A percentile compares a stretch with the other conserved stretches of the same genome.
Conservation (phyloP, 2,797 vertebrate genomes). For the Tenualosa thibaudeaui region DNA sequence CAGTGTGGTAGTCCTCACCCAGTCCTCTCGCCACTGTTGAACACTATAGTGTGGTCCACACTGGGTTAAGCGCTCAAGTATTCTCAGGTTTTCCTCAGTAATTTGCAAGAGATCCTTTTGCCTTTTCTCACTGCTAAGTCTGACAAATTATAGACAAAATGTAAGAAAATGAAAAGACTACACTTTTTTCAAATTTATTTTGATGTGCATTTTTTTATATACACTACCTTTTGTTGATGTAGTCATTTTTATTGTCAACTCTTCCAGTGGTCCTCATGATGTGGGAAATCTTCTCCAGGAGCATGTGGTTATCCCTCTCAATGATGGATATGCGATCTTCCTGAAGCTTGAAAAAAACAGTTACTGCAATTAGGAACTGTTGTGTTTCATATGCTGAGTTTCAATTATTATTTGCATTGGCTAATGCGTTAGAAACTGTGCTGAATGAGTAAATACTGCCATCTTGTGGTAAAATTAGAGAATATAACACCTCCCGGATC, state of each 20-base stretch:
- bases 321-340: slow-evolving; percentile 65
- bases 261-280: slow-evolving; percentile 70
- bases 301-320: slow-evolving; percentile 72
- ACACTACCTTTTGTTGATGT: slow-evolving; percentile 69
- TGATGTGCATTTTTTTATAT: background rate
- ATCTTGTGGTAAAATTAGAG: background rate
- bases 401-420: no score
- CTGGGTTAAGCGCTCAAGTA: slow-evolving; percentile 66
- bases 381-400: background rate
- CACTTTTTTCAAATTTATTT: background rate
- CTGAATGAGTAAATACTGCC: background rate
- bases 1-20: slow-evolving; percentile 65
- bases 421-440: no score
- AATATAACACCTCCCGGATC: background rate
- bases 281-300: slow-evolving; percentile 73
- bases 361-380: background rate
- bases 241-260: slow-evolving; percentile 65
- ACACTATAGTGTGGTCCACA: slow-evolving; percentile 63
- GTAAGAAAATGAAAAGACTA: background rate
- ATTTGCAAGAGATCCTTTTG: slow-evolving; percentile 67
- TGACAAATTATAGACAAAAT: slow-evolving; percentile 41
- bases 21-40: slow-evolving; percentile 69
- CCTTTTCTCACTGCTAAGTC: slow-evolving; percentile 65
- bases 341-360: slow-evolving; percentile 63
- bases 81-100: slow-evolving; percentile 67